Percentiles rank a stretch among this genome's conserved stretches.
phyloP scores from a whole-genome alignment of 2,888 invertebrate genomes.

The Pseudococcus viburni region DNA sequence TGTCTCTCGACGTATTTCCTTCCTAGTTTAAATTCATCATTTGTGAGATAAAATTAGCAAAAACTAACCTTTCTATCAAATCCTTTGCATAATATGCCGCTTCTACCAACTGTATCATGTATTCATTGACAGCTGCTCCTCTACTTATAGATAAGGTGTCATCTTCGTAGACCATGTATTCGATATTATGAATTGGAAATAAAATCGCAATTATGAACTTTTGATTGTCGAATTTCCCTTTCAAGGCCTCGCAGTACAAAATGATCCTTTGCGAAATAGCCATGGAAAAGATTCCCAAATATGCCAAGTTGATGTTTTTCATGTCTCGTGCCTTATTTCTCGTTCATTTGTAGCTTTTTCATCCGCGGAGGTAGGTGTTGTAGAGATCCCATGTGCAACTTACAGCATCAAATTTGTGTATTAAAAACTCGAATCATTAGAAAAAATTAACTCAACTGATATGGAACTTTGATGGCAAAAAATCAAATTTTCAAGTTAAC shows the following conservation, averaged over 20 bases:
- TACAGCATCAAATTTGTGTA: too few relatives aligned
- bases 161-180: not conserved
- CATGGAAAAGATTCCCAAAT: not conserved
- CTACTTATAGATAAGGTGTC: not conserved
- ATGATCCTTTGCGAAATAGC: not conserved
- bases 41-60: too few relatives aligned
- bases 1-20: too few relatives aligned
- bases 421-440: too few relatives aligned
- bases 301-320: not conserved
- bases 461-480: too few relatives aligned
- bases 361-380: too few relatives aligned
- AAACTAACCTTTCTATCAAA: not conserved
- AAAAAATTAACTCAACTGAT: too few relatives aligned
- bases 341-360: not conserved
- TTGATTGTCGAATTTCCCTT: not conserved
- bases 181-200: not conserved
- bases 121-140: not conserved
- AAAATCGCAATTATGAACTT: not conserved
- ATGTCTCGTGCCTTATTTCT: not conserved
- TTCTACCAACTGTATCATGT: not conserved
- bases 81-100: not conserved
- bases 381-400: too few relatives aligned
- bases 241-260: not conserved
- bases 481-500: too few relatives aligned
- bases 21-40: too few relatives aligned